phyloP scores from a whole-genome alignment of 2,113 vertebrate species.

The Protomyctophum bolini region DNA sequence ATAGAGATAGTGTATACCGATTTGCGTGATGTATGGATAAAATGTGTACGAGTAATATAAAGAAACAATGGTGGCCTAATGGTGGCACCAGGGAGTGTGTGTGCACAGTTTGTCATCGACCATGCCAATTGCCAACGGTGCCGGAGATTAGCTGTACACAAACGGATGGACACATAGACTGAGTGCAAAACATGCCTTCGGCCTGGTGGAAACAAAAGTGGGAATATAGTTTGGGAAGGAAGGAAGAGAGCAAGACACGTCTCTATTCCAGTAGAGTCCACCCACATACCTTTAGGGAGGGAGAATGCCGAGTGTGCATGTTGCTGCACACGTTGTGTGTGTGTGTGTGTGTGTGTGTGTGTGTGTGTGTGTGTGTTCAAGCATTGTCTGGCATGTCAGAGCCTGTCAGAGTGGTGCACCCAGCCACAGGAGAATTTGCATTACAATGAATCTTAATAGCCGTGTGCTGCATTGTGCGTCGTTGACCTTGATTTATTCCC shows the following conservation, averaged over 20 bases:
- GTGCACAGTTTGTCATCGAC: no score
- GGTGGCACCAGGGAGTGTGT: no score
- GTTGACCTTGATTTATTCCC: conserved; percentile 80
- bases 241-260: neutral
- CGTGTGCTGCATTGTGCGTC: conserved; percentile 62
- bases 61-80: no score
- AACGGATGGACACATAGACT: neutral
- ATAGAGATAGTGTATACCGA: no score
- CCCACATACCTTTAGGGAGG: conserved; percentile 17
- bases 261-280: conserved; percentile 23
- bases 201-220: no score
- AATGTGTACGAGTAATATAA: no score
- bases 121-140: no score
- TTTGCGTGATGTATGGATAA: no score
- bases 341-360: neutral
- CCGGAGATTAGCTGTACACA: neutral
- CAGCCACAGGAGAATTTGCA: conserved; percentile 72
- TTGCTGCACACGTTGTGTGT: neutral
- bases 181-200: neutral
- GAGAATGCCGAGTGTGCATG: conserved; percentile 34
- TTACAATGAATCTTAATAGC: conserved; percentile 80
- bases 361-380: conserved; percentile 30
- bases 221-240: neutral
- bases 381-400: conserved; percentile 63
- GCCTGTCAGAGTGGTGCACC: conserved; percentile 70